Percentiles rank a stretch among this genome's conserved stretches.
phyloP scores from a whole-genome alignment of 1,140 invertebrate genomes.

The Chelonus insularis region DNA sequence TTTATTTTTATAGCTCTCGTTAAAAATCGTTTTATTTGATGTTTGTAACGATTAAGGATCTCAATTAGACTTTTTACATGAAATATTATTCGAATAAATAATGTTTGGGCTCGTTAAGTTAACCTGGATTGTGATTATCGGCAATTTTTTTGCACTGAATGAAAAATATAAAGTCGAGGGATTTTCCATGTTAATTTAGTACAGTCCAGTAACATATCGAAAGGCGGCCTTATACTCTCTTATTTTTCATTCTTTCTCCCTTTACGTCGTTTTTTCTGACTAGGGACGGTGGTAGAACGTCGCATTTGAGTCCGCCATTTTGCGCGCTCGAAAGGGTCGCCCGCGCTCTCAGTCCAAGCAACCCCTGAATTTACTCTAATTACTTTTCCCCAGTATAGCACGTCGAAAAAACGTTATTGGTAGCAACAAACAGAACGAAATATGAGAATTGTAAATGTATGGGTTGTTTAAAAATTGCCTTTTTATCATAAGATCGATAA shows the following conservation, averaged over 20 bases:
- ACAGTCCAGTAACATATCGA: constrained; percentile 32
- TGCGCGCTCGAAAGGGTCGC: constrained; percentile 46
- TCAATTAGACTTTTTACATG: background rate
- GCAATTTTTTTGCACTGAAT: constrained; percentile 16
- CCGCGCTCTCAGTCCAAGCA: constrained; percentile 29
- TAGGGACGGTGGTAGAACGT: constrained; percentile 42
- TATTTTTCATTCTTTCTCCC: background rate
- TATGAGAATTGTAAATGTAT: constrained; percentile 8
- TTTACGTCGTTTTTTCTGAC: constrained; percentile 9
- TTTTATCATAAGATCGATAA: constrained; percentile 1
- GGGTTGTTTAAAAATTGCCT: constrained; percentile 1
- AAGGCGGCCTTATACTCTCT: constrained; percentile 43
- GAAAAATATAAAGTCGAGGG: constrained; percentile 10
- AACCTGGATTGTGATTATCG: constrained; percentile 24
- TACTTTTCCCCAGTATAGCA: constrained; percentile 44
- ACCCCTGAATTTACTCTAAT: constrained; percentile 54
- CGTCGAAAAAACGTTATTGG: constrained; percentile 50
- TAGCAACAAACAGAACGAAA: constrained; percentile 37
- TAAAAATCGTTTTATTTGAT: background rate
- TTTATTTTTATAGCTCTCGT: too few relatives aligned
- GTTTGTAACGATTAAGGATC: background rate
- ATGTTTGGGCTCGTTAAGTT: constrained; percentile 24
- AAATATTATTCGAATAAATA: background rate
- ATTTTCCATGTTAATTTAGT: constrained; percentile 46
- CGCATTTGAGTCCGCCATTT: constrained; percentile 48